Conservation (phyloP, 2,888 invertebrate genomes). For the Phoenoteleia sp. region DNA sequence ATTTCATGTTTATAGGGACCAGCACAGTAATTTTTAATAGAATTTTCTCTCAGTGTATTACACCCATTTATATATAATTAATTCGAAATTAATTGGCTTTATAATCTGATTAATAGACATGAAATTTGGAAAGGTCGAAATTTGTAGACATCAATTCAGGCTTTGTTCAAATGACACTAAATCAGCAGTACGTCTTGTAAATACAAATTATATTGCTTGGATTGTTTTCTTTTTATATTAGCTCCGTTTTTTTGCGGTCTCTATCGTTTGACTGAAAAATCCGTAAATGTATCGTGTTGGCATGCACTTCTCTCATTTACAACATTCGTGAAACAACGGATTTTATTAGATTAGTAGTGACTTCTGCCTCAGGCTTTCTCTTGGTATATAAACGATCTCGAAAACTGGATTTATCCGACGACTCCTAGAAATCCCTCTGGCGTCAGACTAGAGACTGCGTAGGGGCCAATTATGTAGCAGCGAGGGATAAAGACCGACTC, state of each 20-base stretch:
- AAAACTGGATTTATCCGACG: constrained; percentile 81
- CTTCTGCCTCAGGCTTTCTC: constrained; percentile 74
- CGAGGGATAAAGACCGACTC: constrained; percentile 75
- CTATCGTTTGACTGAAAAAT: constrained; percentile 63
- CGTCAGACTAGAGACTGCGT: constrained; percentile 79
- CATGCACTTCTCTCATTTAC: constrained; percentile 75
- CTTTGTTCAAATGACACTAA: no score
- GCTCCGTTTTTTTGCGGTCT: constrained; percentile 29
- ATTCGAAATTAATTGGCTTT: no score
- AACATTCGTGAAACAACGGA: constrained; percentile 79
- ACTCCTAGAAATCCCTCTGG: constrained; percentile 86
- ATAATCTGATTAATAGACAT: no score
- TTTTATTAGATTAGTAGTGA: constrained; percentile 83
- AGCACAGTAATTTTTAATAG: no score
- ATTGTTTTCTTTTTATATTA: neutral
- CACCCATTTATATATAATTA: no score
- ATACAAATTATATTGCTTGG: neutral
- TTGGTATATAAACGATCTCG: constrained; percentile 78
- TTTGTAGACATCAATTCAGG: neutral
- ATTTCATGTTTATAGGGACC: no score
- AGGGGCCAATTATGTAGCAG: constrained; percentile 83
- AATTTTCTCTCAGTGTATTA: no score
- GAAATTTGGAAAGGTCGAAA: no score
- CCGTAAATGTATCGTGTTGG: constrained; percentile 58
- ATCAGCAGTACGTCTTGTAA: neutral